Conservation (phyloP, 2,797 vertebrate species). For the Zenarchopterus dispar region DNA sequence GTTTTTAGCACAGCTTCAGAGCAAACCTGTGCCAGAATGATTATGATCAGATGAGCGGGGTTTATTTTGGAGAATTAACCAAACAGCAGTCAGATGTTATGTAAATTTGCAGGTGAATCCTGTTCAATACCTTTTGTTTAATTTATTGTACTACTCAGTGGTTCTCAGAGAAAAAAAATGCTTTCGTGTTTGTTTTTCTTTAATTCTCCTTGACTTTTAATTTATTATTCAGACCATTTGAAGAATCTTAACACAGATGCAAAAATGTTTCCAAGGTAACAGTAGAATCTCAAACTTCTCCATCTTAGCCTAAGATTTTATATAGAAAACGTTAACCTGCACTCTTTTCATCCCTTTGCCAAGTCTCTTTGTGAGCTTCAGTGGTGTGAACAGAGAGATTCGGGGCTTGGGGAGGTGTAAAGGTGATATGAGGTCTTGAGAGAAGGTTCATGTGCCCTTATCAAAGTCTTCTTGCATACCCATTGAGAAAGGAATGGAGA, state of each 20-base stretch:
- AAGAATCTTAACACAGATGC: constrained; percentile 3
- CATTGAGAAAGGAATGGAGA: constrained; percentile 33
- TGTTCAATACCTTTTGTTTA: no score
- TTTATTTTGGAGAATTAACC: background rate
- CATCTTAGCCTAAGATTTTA: background rate
- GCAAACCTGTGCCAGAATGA: no score
- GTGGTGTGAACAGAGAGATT: constrained; percentile 23
- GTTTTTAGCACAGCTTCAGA: no score
- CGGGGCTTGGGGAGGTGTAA: constrained; percentile 15
- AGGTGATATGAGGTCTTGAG: constrained; percentile 41
- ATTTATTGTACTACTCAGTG: no score
- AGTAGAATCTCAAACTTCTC: constrained; percentile 1
- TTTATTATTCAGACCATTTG: constrained; percentile 8
- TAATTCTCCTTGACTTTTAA: background rate
- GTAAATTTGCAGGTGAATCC: background rate
- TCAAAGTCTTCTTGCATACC: constrained; percentile 62
- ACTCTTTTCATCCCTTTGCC: constrained; percentile 8
- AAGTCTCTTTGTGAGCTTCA: constrained; percentile 17
- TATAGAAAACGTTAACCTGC: constrained; percentile 21
- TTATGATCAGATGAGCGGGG: constrained; percentile 3
- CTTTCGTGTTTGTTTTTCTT: background rate
- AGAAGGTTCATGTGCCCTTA: constrained; percentile 59
- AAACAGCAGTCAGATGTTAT: constrained; percentile 7
- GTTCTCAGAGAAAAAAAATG: no score
- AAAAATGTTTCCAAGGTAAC: constrained; percentile 38